Conservation (phyloP, 1,140 invertebrate species). For the Eufriesea mexicana region DNA sequence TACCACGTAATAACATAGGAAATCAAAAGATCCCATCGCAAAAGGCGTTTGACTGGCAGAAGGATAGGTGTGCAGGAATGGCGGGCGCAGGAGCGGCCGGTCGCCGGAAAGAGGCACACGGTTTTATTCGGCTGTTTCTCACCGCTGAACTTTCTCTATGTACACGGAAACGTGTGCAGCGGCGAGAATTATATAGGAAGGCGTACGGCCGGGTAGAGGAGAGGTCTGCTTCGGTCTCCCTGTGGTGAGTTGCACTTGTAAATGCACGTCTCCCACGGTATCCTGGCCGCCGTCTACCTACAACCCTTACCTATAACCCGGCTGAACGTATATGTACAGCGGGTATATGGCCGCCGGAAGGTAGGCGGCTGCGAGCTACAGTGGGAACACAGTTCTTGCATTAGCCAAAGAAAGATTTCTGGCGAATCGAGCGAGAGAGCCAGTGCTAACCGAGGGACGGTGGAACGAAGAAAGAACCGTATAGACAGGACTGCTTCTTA, state of each 20-base stretch:
- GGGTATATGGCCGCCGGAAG: slow-evolving; percentile 62
- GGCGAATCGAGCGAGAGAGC: slow-evolving; percentile 64
- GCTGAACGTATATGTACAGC: slow-evolving; percentile 47
- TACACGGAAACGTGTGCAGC: slow-evolving; percentile 30
- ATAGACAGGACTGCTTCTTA: slow-evolving; percentile 37
- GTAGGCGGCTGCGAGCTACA: slow-evolving; percentile 64
- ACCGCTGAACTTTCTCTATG: slow-evolving; percentile 32
- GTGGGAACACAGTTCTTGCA: slow-evolving; percentile 79
- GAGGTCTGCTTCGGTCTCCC: slow-evolving; percentile 12
- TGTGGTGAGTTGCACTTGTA: slow-evolving; percentile 67
- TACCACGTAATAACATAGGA: too few species aligned
- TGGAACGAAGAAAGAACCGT: slow-evolving; percentile 10
- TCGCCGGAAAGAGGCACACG: background rate
- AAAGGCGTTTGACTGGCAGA: background rate
- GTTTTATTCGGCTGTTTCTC: slow-evolving; percentile 49
- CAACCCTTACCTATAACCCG: slow-evolving; percentile 35
- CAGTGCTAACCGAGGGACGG: background rate
- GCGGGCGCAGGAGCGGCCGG: background rate
- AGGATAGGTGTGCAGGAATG: background rate
- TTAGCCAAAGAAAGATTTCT: slow-evolving; percentile 81
- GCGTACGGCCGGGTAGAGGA: too few species aligned
- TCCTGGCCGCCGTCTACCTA: slow-evolving; percentile 40
- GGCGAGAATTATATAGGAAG: slow-evolving; percentile 40
- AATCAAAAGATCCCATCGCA: too few species aligned
- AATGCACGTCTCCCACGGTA: slow-evolving; percentile 58